phyloP scores from a whole-genome alignment of 2,797 vertebrate genomes.

The Semotilus atromaculatus region DNA sequence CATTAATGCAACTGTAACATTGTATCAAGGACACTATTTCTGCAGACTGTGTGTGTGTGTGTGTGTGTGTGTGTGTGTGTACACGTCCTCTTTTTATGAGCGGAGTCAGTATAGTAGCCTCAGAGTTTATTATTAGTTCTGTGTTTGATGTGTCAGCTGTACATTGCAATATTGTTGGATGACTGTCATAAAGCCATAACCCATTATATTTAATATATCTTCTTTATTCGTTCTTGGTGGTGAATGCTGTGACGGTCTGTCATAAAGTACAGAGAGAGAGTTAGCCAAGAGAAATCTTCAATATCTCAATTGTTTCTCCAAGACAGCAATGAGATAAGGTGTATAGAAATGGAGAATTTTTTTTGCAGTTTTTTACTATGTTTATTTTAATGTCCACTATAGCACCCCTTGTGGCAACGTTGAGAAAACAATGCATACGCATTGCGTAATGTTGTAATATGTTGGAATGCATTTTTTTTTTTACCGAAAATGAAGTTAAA shows the following conservation, averaged over 20 bases:
- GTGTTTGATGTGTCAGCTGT: constrained; percentile 44
- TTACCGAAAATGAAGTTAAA: neutral
- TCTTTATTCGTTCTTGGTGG: constrained; percentile 3
- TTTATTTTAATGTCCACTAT: neutral
- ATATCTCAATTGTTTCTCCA: neutral
- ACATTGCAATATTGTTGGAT: constrained; percentile 30
- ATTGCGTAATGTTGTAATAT: neutral
- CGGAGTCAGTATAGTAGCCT: constrained; percentile 14
- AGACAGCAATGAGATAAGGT: neutral
- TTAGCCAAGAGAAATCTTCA: neutral
- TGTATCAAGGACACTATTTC: constrained; percentile 43
- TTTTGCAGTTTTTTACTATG: neutral
- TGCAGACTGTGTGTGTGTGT: constrained; percentile 15
- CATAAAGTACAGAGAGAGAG: constrained; percentile 7
- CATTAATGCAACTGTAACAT: constrained; percentile 43
- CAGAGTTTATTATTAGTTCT: constrained; percentile 47
- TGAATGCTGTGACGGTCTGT: neutral
- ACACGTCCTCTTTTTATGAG: constrained; percentile 14
- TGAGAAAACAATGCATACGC: neutral
- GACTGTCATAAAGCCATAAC: constrained; percentile 41
- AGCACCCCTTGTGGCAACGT: neutral
- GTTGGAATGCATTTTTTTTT: neutral
- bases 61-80: neutral
- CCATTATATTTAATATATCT: constrained; percentile 40
- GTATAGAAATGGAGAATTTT: neutral